phyloP scores from a whole-genome alignment of 2,888 invertebrate genomes.

The Macaria liturata region DNA sequence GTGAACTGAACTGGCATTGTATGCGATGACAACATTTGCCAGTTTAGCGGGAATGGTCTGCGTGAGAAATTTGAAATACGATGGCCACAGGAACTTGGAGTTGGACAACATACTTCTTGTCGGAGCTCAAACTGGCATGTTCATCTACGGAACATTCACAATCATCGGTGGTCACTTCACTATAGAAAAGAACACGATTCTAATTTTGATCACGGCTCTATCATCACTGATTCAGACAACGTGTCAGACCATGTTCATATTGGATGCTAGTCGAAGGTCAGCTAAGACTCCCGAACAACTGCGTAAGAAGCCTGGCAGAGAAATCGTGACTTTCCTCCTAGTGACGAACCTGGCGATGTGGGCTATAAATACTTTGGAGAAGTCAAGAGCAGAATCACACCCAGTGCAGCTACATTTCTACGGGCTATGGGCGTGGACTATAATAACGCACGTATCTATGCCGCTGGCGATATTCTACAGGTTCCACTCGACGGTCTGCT shows the following conservation, averaged over 20 bases:
- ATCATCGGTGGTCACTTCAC: conserved; percentile 97
- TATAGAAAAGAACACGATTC: conserved; percentile 89
- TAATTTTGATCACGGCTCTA: conserved; percentile 92
- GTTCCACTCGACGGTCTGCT: conserved; percentile 97
- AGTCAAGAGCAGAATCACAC: conserved; percentile 94
- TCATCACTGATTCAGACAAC: conserved; percentile 95
- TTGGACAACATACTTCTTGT: conserved; percentile 95
- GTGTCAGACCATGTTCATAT: conserved; percentile 94
- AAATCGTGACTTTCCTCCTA: conserved; percentile 95
- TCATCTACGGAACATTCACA: conserved; percentile 96
- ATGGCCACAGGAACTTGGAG: conserved; percentile 91
- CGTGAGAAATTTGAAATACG: conserved; percentile 92
- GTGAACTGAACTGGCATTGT: conserved; percentile 93
- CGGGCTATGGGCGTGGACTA: conserved; percentile 97
- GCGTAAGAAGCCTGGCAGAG: conserved; percentile 94
- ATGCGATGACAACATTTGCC: conserved; percentile 93
- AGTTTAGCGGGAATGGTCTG: conserved; percentile 95
- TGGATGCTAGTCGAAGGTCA: conserved; percentile 94
- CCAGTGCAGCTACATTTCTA: conserved; percentile 96
- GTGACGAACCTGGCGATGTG: conserved; percentile 97
- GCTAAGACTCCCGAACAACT: conserved; percentile 92
- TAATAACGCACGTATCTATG: conserved; percentile 97
- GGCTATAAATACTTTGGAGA: conserved; percentile 96
- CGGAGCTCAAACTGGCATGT: conserved; percentile 97
- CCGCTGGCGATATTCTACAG: conserved; percentile 96